A percentile compares a stretch with the other conserved stretches of the same genome.
These are phyloP conservation scores for Phyllostomus discolor DNA, from an alignment of 2,113 vertebrate species.

Conservation along the genomic window DNA sequence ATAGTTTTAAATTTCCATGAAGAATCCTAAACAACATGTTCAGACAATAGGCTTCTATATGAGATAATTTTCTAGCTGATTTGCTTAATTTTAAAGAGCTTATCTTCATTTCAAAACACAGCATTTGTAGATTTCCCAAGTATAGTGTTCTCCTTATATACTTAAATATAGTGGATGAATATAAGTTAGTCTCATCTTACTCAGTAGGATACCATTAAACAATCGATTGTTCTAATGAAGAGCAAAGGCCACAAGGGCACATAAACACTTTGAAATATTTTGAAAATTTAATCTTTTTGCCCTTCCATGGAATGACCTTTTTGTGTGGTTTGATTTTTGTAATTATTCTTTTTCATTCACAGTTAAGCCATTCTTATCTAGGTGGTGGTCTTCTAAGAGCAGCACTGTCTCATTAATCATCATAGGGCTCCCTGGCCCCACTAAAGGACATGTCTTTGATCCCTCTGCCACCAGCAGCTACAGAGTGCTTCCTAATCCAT, in stretches of 20 bases:
- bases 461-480: background rate
- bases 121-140: background rate
- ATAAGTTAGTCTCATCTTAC: slow-evolving; percentile 7
- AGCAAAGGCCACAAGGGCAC: background rate
- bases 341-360: background rate
- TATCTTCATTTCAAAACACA: background rate
- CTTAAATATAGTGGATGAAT: background rate
- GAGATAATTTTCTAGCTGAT: background rate
- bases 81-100: background rate
- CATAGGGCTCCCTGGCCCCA: background rate
- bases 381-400: background rate
- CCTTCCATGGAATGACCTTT: background rate
- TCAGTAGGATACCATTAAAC: background rate
- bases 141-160: background rate
- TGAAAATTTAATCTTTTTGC: background rate
- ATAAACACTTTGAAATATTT: background rate
- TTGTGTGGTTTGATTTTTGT: background rate
- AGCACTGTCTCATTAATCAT: background rate
- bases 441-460: background rate
- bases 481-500: background rate
- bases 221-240: background rate
- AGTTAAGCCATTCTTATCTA: background rate
- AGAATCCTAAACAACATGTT: background rate
- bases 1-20: background rate
- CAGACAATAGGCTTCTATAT: background rate